These are phyloP conservation scores for Lepidocyrtinus sp. DNA, from an alignment of 2,888 invertebrate species.

Conservation along the genomic window DNA sequence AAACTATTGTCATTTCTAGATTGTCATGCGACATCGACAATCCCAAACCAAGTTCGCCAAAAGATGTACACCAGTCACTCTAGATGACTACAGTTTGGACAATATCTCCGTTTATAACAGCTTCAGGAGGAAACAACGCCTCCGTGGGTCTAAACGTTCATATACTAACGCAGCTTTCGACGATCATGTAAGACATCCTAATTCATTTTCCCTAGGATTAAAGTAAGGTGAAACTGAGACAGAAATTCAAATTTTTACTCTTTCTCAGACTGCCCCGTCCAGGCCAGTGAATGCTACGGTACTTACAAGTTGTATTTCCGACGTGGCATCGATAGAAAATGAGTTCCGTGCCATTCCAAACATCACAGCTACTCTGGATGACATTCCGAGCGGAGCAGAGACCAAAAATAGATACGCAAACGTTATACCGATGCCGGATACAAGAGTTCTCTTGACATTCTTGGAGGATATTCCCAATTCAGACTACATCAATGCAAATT, in stretches of 20 bases:
- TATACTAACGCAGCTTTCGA: slow-evolving; percentile 94
- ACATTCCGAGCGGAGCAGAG: slow-evolving; percentile 90
- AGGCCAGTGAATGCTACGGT: slow-evolving; percentile 86
- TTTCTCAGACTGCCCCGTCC: slow-evolving; percentile 77
- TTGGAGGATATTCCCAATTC: slow-evolving; percentile 83
- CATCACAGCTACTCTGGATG: slow-evolving; percentile 82
- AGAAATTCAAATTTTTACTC: not conserved
- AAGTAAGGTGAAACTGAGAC: not conserved
- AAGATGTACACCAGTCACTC: slow-evolving; percentile 88
- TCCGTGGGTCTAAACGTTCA: slow-evolving; percentile 86
- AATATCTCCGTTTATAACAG: slow-evolving; percentile 85
- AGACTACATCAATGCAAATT: slow-evolving; percentile 96
- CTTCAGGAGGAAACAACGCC: slow-evolving; percentile 78
- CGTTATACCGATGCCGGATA: slow-evolving; percentile 94
- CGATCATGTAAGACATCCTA: slow-evolving; percentile 80
- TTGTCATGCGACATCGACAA: slow-evolving; percentile 86
- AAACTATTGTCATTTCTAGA: slow-evolving; percentile 73
- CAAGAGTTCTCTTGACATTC: slow-evolving; percentile 84
- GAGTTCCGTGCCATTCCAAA: slow-evolving; percentile 89
- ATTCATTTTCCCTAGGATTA: not conserved
- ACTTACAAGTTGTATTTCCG: slow-evolving; percentile 78
- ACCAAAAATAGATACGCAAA: slow-evolving; percentile 95
- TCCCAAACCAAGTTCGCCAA: slow-evolving; percentile 87
- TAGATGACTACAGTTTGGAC: slow-evolving; percentile 92
- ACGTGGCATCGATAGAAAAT: slow-evolving; percentile 78